phyloP scores from a whole-genome alignment of 2,888 invertebrate genomes.

The Sceliomorpha sp. region DNA sequence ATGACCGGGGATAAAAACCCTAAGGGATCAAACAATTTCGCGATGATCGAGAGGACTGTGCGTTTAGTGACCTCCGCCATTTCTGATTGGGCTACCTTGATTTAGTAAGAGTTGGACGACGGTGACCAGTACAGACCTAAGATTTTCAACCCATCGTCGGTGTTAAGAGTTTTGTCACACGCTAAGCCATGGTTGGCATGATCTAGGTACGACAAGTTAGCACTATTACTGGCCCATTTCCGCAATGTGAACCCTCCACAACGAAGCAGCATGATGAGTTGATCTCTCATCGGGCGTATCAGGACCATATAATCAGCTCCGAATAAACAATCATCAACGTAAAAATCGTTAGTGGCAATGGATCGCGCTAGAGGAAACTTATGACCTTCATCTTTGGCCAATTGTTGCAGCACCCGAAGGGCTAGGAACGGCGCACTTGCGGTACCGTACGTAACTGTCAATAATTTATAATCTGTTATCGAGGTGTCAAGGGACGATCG shows the following conservation, averaged over 20 bases:
- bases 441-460: too few species aligned
- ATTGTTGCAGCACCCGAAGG: too few species aligned
- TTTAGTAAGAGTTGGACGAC: not conserved
- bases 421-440: too few species aligned
- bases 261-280: not conserved
- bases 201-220: constrained; percentile 5
- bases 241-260: not conserved
- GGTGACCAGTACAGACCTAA: not conserved
- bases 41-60: not conserved
- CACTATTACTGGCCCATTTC: not conserved
- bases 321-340: constrained; percentile 4
- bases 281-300: not conserved
- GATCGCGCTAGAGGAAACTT: too few species aligned
- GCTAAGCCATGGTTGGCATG: constrained; percentile 3
- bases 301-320: not conserved
- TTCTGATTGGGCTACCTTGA: not conserved
- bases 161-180: too few species aligned
- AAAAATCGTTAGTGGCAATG: too few species aligned
- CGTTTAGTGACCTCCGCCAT: not conserved
- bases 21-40: not conserved
- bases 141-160: not conserved
- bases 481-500: too few species aligned
- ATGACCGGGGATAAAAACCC: not conserved
- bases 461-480: too few species aligned
- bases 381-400: too few species aligned